phyloP scores from a whole-genome alignment of 2,797 vertebrate species.

The Harpagifer antarcticus region DNA sequence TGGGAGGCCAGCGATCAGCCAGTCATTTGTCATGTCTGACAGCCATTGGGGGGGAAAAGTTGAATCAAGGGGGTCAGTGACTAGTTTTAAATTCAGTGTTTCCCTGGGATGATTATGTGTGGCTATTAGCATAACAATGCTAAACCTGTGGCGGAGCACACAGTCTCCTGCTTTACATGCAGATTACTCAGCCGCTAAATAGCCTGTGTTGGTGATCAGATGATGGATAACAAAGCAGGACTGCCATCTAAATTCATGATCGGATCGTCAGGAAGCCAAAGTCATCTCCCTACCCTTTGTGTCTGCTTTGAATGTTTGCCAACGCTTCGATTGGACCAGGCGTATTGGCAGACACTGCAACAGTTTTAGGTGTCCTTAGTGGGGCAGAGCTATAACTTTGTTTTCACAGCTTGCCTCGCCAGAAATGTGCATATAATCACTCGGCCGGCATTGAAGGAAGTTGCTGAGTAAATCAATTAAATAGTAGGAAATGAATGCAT shows the following conservation, averaged over 20 bases:
- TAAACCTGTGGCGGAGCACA: constrained; percentile 18
- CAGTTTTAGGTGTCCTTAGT: constrained; percentile 49
- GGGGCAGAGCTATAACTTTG: constrained; percentile 20
- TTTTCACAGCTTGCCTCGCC: constrained; percentile 56
- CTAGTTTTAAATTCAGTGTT: constrained; percentile 44
- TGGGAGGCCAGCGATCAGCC: constrained; percentile 52
- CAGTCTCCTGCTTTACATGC: constrained; percentile 26
- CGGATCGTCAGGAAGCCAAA: not conserved
- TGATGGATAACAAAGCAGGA: constrained; percentile 30
- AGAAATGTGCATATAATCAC: constrained; percentile 71
- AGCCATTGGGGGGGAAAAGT: constrained; percentile 19
- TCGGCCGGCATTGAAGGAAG: constrained; percentile 33
- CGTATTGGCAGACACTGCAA: constrained; percentile 36
- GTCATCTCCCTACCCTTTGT: not conserved
- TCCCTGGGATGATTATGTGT: constrained; percentile 17
- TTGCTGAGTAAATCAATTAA: constrained; percentile 64
- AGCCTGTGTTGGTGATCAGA: constrained; percentile 18
- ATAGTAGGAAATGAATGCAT: constrained; percentile 66
- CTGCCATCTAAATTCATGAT: constrained; percentile 5
- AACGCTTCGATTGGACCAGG: constrained; percentile 47
- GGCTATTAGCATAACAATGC: constrained; percentile 48
- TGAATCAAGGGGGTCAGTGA: constrained; percentile 48
- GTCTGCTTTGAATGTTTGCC: constrained; percentile 35
- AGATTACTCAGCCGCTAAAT: constrained; percentile 26
- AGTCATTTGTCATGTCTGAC: constrained; percentile 69